phyloP scores from a whole-genome alignment of 2,113 vertebrate species.

The Protobothrops mucrosquamatus region DNA sequence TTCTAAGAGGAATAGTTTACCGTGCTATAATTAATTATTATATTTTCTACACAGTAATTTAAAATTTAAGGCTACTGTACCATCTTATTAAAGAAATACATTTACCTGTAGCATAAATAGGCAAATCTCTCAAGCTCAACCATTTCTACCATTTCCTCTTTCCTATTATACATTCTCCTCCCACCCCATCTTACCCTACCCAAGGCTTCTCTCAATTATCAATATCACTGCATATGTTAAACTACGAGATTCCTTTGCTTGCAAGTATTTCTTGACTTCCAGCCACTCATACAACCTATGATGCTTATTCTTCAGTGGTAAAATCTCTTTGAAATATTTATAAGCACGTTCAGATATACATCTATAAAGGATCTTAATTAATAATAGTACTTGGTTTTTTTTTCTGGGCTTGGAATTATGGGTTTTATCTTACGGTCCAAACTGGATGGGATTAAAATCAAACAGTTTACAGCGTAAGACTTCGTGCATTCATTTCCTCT shows the following conservation, averaged over 20 bases:
- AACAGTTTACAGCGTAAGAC: not conserved
- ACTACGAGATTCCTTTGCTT: not conserved
- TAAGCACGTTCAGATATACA: not conserved
- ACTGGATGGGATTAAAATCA: not conserved
- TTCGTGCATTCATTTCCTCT: not conserved
- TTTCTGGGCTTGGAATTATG: not conserved
- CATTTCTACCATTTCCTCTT: not conserved
- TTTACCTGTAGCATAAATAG: not conserved
- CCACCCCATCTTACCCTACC: not conserved
- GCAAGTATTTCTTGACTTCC: not conserved
- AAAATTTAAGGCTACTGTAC: not conserved
- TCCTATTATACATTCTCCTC: not conserved
- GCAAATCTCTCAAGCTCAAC: not conserved
- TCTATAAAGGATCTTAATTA: not conserved
- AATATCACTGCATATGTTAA: not conserved
- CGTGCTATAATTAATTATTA: not conserved
- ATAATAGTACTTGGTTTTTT: not conserved
- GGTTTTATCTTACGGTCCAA: too few species aligned
- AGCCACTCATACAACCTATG: not conserved
- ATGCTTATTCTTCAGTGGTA: not conserved
- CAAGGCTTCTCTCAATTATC: too few species aligned
- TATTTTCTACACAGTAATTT: not conserved
- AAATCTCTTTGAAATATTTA: not conserved
- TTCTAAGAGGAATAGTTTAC: not conserved
- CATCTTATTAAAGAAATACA: not conserved